Conservation (phyloP, 1,140 invertebrate species). For the Drosophila pseudoananassae region DNA sequence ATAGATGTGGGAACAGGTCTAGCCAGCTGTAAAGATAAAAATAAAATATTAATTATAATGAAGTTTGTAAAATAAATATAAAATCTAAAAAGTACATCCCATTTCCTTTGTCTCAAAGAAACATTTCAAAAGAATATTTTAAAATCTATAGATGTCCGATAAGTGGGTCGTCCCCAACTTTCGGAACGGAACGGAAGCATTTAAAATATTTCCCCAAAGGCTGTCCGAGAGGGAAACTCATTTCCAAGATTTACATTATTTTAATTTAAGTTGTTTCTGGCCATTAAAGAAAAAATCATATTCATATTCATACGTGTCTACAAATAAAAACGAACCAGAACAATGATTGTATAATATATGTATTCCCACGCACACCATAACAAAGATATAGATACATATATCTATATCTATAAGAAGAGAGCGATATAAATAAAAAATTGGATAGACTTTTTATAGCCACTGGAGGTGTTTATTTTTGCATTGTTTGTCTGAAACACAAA, state of each 20-base stretch:
- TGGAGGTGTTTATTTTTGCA: constrained; percentile 36
- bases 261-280: constrained; percentile 26
- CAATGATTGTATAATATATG: constrained; percentile 16
- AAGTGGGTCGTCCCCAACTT: constrained; percentile 11
- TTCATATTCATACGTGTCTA: constrained; percentile 31
- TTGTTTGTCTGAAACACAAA: constrained; percentile 24
- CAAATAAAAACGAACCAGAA: constrained; percentile 60
- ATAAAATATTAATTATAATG: too few relatives aligned
- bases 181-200: constrained; percentile 10
- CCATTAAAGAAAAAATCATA: constrained; percentile 23
- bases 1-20: constrained; percentile 92
- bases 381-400: constrained; percentile 14
- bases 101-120: background rate
- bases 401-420: constrained; percentile 11
- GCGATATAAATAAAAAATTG: constrained; percentile 52
- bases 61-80: background rate
- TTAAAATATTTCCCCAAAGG: constrained; percentile 27
- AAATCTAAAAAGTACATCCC: background rate
- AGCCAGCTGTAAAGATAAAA: constrained; percentile 70
- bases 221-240: constrained; percentile 1
- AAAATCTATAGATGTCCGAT: background rate
- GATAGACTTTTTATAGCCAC: constrained; percentile 27
- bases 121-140: constrained; percentile 7
- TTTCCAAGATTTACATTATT: constrained; percentile 64
- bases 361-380: too few relatives aligned